phyloP scores from a whole-genome alignment of 2,888 invertebrate genomes.

The Conops quadrifasciatus region DNA sequence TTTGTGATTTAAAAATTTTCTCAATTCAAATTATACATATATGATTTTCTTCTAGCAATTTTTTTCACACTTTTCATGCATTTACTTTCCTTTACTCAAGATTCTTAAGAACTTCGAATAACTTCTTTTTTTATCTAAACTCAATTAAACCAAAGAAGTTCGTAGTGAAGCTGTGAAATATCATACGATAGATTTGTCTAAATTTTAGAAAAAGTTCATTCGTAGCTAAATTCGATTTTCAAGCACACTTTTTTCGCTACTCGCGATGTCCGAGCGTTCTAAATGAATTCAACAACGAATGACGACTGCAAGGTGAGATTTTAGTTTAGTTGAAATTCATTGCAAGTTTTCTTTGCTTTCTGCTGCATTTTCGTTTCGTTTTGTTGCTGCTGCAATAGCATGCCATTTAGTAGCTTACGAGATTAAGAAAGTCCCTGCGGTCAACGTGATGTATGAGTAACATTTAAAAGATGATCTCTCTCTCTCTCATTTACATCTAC shows the following conservation, averaged over 20 bases:
- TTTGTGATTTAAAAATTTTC: no score
- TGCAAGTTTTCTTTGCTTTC: not conserved
- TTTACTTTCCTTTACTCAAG: no score
- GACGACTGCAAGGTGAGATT: constrained; percentile 25
- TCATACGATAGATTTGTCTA: no score
- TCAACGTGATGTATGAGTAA: constrained; percentile 13
- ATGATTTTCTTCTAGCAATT: no score
- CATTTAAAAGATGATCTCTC: constrained; percentile 3
- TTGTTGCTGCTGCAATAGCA: no score
- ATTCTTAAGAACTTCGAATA: no score
- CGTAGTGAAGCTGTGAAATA: no score
- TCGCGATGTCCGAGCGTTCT: constrained; percentile 35
- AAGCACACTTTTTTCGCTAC: not conserved
- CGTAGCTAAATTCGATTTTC: constrained; percentile 23
- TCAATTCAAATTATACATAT: no score
- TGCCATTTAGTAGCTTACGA: no score
- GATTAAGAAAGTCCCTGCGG: not conserved
- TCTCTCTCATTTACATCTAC: not conserved
- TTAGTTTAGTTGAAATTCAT: constrained; percentile 6
- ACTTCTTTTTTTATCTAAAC: no score
- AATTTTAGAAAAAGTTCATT: not conserved
- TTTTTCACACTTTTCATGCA: no score
- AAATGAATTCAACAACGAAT: constrained; percentile 40
- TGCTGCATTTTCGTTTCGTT: not conserved
- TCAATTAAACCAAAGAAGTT: no score